Conservation (phyloP, 2,797 vertebrate genomes). For the Myotis pilosus region DNA sequence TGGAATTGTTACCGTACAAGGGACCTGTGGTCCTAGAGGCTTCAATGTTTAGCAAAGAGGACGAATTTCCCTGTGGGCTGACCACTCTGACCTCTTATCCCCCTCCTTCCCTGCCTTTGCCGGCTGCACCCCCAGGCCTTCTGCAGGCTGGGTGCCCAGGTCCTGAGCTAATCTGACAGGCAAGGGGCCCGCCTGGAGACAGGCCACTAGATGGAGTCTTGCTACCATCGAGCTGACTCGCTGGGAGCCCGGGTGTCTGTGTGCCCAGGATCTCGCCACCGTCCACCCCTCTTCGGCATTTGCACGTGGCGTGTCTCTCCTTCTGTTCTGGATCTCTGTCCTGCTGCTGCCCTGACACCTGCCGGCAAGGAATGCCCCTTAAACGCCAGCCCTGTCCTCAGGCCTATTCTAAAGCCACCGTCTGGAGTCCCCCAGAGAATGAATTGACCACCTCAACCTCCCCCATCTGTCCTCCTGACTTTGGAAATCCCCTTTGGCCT, state of each 20-base stretch:
- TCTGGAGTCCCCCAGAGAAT: background rate
- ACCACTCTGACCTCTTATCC: background rate
- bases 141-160: background rate
- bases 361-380: background rate
- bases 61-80: background rate
- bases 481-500: background rate
- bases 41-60: background rate
- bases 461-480: background rate
- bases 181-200: background rate
- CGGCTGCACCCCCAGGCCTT: background rate
- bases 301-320: background rate
- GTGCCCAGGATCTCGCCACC: background rate
- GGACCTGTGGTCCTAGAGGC: background rate
- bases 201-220: conserved; percentile 36
- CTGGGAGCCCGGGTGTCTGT: background rate
- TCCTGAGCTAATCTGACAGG: background rate
- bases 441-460: background rate
- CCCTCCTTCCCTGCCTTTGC: background rate
- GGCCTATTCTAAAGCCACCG: background rate
- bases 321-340: background rate
- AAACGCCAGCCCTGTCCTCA: background rate
- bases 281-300: background rate
- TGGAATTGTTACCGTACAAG: background rate
- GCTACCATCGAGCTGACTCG: background rate
- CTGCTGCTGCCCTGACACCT: background rate